Evolutionary conservation across 2,113 vertebrate species (phyloP), one percentile per base, ranked within the genome.

Genomic region (Cephalopterus ornatus): DNA sequence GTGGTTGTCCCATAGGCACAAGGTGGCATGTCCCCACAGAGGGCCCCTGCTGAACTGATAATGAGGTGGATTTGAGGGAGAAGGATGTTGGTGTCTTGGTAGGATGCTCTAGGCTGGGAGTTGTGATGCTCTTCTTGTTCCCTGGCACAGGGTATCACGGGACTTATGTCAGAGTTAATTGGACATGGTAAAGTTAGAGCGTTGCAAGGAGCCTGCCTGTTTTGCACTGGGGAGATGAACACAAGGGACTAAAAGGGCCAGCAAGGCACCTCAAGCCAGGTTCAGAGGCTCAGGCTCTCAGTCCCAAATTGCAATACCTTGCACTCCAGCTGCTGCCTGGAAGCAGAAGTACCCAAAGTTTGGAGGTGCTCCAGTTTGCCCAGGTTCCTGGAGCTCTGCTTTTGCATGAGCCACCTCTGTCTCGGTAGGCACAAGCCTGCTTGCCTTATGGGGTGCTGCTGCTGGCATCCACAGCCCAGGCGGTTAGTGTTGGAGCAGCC

Each of bases 131-230:
- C 24, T 52, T 50, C 35, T 52, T 59, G 11, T 73, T 67, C 55
- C 32, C 53, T 0, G 8, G 30, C 63, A 27, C 75, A 46, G 35
- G 70, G 22, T 23, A 85, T 41, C 0, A 0, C 15, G 39, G 24
- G 37, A 23, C 8, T 85, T 82, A 1, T 26, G 35, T 18, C 30
- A 14, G 68, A 74, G 52, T 74, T 97, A 89, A 92, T 78, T 94
- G 70, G 86, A 37, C 0, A 1, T 8, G 6, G 23, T 1, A 1
- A 56, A 58, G 37, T 71, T 41, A 2, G 44, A 32, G 23, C 3
- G 1, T 39, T 68, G 85, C 58, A 62, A 72, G 39, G 24, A 81
- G 44, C 37, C 65, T 56, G 44, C 41, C 65, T 76, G 71, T 33
- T 79, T 79, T 82, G 75, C 1, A 0, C 75, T 58, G 50, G 35